These are phyloP conservation scores for Daboia siamensis DNA, from an alignment of 2,113 vertebrate genomes.

Conservation along the genomic window DNA sequence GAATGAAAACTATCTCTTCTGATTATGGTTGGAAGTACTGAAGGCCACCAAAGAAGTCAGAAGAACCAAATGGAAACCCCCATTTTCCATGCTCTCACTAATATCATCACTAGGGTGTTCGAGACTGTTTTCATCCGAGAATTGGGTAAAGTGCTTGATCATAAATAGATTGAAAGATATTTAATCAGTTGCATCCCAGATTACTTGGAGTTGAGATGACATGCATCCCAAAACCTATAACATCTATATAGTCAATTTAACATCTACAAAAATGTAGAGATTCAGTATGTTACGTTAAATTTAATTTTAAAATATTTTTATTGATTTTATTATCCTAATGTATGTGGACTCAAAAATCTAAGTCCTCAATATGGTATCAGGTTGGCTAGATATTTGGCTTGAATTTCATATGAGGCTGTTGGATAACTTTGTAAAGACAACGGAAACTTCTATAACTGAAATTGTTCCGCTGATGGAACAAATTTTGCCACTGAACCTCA, in stretches of 20 bases:
- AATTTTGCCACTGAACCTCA: neutral
- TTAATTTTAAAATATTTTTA: neutral
- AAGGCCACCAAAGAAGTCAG: neutral
- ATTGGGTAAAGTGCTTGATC: neutral
- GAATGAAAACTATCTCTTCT: neutral
- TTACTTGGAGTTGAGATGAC: neutral
- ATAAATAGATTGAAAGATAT: neutral
- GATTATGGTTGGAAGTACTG: neutral
- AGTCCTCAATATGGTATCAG: neutral
- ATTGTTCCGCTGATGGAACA: neutral
- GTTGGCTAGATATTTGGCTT: neutral
- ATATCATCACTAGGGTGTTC: neutral
- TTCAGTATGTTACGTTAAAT: neutral
- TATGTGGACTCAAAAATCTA: neutral
- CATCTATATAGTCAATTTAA: neutral
- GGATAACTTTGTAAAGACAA: neutral
- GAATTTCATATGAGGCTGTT: neutral
- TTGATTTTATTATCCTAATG: neutral
- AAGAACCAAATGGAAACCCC: neutral
- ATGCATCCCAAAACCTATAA: neutral
- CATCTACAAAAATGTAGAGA: neutral
- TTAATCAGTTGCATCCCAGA: neutral
- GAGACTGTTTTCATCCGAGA: neutral
- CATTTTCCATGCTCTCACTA: neutral
- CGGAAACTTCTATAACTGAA: neutral